phyloP scores from a whole-genome alignment of 2,113 vertebrate species.

The Motacilla alba region DNA sequence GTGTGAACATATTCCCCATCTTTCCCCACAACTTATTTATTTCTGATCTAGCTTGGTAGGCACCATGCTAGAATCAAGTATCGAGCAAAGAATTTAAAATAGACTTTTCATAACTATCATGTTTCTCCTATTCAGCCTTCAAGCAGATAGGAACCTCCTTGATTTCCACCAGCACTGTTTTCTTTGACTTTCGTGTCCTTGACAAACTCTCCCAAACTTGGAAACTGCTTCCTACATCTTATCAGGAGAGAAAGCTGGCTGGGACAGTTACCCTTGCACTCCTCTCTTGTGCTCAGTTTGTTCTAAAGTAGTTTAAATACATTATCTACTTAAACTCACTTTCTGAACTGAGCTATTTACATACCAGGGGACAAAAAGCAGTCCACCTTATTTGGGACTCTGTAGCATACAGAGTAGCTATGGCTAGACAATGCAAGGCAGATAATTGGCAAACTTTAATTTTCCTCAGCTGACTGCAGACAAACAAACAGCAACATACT shows the following conservation, averaged over 20 bases:
- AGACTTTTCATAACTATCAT: background rate
- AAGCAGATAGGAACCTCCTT: background rate
- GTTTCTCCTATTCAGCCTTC: background rate
- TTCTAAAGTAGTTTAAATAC: background rate
- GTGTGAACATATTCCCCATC: background rate
- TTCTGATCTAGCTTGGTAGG: background rate
- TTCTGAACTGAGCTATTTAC: background rate
- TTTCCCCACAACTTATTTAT: background rate
- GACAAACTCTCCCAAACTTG: background rate
- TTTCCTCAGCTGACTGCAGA: background rate
- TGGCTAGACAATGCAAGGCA: background rate
- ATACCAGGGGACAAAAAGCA: background rate
- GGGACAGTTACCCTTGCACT: background rate
- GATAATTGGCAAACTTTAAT: background rate
- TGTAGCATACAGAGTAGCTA: background rate
- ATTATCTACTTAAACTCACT: background rate
- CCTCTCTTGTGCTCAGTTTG: background rate
- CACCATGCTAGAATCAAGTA: accelerated
- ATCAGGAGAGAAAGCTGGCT: background rate
- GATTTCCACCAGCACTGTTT: background rate
- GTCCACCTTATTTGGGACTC: background rate
- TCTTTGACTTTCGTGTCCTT: background rate
- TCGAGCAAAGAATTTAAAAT: background rate
- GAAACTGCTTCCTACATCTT: background rate
- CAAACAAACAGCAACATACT: background rate